A percentile compares a stretch with the other conserved stretches of the same genome.
phyloP scores from a whole-genome alignment of 2,888 invertebrate genomes.

The Fissipunctia ypsillon region DNA sequence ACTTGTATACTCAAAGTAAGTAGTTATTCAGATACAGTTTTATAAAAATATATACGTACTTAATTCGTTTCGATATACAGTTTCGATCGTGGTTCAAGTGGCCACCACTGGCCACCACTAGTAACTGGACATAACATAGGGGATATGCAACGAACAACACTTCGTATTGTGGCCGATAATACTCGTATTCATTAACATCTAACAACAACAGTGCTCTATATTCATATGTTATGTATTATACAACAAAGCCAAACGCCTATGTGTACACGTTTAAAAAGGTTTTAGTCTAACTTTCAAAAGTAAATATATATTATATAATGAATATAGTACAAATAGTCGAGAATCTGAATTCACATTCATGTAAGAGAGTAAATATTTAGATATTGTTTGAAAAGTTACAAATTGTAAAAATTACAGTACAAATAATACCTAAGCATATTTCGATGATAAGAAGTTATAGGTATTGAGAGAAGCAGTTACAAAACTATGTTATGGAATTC shows the following conservation, averaged over 20 bases:
- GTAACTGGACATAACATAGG: slow-evolving; percentile 28
- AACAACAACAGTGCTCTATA: slow-evolving; percentile 59
- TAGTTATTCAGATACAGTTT: slow-evolving; percentile 52
- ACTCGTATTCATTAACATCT: slow-evolving; percentile 50
- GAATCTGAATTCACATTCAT: slow-evolving; percentile 16
- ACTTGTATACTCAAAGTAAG: slow-evolving; percentile 15
- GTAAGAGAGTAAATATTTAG: slow-evolving; percentile 25
- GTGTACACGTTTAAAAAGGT: slow-evolving; percentile 41
- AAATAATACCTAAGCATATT: slow-evolving; percentile 36
- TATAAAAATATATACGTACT: slow-evolving; percentile 58
- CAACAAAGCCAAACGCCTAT: slow-evolving; percentile 60
- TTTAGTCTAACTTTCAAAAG: slow-evolving; percentile 32
- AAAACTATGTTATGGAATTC: slow-evolving; percentile 10
- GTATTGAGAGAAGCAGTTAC: background rate
- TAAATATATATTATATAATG: slow-evolving; percentile 13
- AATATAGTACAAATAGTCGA: slow-evolving; percentile 15
- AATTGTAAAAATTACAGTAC: slow-evolving; percentile 29
- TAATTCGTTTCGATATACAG: slow-evolving; percentile 41
- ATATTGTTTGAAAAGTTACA: slow-evolving; percentile 16
- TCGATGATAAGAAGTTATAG: slow-evolving; percentile 40
- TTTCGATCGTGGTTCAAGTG: slow-evolving; percentile 28
- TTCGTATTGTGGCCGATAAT: slow-evolving; percentile 41
- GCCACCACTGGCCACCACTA: slow-evolving; percentile 11
- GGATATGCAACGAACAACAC: slow-evolving; percentile 54
- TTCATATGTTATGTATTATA: slow-evolving; percentile 37